phyloP scores from a whole-genome alignment of 2,888 invertebrate genomes.

The Brachyptera putata region DNA sequence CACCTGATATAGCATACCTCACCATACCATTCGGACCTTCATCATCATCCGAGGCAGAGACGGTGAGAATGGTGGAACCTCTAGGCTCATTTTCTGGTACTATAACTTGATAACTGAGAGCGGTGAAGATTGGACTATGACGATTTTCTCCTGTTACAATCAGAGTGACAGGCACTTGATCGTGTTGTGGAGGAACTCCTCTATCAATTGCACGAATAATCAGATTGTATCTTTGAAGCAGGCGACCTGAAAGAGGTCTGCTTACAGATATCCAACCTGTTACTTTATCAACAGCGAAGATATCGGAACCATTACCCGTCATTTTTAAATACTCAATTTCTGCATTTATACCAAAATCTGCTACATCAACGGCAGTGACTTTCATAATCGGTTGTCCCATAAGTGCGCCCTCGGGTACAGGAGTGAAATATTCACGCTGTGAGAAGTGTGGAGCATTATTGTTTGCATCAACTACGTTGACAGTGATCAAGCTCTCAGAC shows the following conservation, averaged over 20 bases:
- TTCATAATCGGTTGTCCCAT: conserved; percentile 64
- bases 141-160: conserved; percentile 82
- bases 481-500: conserved; percentile 77
- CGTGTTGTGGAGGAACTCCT: conserved; percentile 81
- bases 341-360: conserved; percentile 84
- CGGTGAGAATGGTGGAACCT: conserved; percentile 77
- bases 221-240: conserved; percentile 58
- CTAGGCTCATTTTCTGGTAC: conserved; percentile 88
- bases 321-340: conserved; percentile 74
- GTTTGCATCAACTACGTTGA: conserved; percentile 89
- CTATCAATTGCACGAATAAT: conserved; percentile 75
- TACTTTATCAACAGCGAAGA: conserved; percentile 68
- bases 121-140: conserved; percentile 75
- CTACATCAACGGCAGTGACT: conserved; percentile 61
- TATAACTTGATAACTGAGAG: conserved; percentile 80
- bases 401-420: conserved; percentile 73
- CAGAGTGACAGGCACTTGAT: conserved; percentile 67
- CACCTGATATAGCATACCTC: conserved; percentile 76
- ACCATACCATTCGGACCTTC: conserved; percentile 87
- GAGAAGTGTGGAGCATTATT: conserved; percentile 86
- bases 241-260: conserved; percentile 48
- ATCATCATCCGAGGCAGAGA: conserved; percentile 81
- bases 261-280: conserved; percentile 78
- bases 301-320: conserved; percentile 71
- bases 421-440: conserved; percentile 66